These are phyloP conservation scores for Cryptomyrus ogoouensis DNA, from an alignment of 2,113 vertebrate genomes.

Conservation along the genomic window DNA sequence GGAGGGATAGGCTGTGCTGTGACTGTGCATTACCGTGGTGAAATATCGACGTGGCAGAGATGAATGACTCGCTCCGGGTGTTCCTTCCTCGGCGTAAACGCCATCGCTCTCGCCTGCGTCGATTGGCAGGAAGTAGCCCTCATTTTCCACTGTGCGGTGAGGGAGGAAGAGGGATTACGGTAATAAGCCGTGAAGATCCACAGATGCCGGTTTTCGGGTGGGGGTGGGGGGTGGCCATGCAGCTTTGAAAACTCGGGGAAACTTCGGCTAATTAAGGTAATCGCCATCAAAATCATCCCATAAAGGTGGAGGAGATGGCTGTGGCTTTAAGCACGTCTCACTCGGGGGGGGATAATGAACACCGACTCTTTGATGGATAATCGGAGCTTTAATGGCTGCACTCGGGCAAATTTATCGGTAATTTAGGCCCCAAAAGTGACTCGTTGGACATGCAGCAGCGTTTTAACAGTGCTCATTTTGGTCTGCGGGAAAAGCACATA, in stretches of 20 bases:
- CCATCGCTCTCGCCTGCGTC: background rate
- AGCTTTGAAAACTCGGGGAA: conserved; percentile 14
- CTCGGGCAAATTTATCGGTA: conserved; percentile 11
- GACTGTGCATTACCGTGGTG: background rate
- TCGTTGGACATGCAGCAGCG: background rate
- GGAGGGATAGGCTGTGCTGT: background rate
- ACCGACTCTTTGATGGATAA: conserved; percentile 15
- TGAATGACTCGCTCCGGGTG: background rate
- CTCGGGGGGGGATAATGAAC: conserved; percentile 9
- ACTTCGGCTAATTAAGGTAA: conserved; percentile 14
- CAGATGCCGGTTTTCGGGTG: background rate
- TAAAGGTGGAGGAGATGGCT: conserved; percentile 13
- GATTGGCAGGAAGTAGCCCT: background rate
- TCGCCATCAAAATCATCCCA: background rate
- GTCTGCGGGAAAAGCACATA: background rate
- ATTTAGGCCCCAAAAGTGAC: background rate
- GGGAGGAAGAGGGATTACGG: conserved; percentile 4
- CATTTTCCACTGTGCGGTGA: background rate
- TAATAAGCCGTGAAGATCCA: background rate
- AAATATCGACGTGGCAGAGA: background rate
- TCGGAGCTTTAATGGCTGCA: conserved; percentile 9
- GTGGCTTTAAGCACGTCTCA: background rate
- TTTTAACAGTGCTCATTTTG: background rate
- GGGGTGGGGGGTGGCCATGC: background rate
- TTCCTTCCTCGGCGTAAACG: background rate